phyloP scores from a whole-genome alignment of 2,797 vertebrate species.

The Smutsia temminckii region DNA sequence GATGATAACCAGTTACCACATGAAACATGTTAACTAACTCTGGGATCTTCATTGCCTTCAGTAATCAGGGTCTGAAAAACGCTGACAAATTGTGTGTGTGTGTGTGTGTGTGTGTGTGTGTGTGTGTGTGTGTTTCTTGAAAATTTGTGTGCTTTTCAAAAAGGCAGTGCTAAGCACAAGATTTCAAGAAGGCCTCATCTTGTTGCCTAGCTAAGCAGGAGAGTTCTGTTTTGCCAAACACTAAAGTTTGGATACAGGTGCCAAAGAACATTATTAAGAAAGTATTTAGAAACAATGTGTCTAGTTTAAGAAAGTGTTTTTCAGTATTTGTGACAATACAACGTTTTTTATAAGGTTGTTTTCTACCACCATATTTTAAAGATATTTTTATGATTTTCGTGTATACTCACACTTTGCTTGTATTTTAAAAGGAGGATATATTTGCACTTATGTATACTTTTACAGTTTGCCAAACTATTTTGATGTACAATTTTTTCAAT shows the following conservation, averaged over 20 bases:
- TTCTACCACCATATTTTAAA: slow-evolving; percentile 86
- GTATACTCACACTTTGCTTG: slow-evolving; percentile 90
- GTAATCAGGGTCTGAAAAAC: slow-evolving; percentile 66
- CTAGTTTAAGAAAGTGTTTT: slow-evolving; percentile 75
- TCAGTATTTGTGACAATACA: slow-evolving; percentile 83
- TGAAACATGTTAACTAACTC: slow-evolving; percentile 47
- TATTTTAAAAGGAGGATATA: slow-evolving; percentile 88
- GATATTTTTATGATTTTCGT: slow-evolving; percentile 85
- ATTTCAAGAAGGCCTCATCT: slow-evolving; percentile 57
- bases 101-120: slow-evolving; percentile 46
- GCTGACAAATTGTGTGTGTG: slow-evolving; percentile 28
- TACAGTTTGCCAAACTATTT: slow-evolving; percentile 86
- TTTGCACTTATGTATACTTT: slow-evolving; percentile 91
- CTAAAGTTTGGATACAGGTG: slow-evolving; percentile 74
- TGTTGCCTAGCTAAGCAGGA: slow-evolving; percentile 21
- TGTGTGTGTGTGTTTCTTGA: slow-evolving; percentile 26
- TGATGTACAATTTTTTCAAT: slow-evolving; percentile 89
- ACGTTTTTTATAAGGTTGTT: slow-evolving; percentile 83
- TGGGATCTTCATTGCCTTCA: slow-evolving; percentile 55
- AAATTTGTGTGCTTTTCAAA: slow-evolving; percentile 68
- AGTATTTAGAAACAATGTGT: slow-evolving; percentile 75
- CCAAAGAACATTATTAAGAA: slow-evolving; percentile 76
- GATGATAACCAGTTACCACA: not conserved
- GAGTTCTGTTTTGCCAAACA: slow-evolving; percentile 33
- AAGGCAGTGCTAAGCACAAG: slow-evolving; percentile 59